A percentile compares a stretch with the other conserved stretches of the same genome.
Conservation (phyloP, 2,888 invertebrate species). For the Melikaiella ostensackeni region DNA sequence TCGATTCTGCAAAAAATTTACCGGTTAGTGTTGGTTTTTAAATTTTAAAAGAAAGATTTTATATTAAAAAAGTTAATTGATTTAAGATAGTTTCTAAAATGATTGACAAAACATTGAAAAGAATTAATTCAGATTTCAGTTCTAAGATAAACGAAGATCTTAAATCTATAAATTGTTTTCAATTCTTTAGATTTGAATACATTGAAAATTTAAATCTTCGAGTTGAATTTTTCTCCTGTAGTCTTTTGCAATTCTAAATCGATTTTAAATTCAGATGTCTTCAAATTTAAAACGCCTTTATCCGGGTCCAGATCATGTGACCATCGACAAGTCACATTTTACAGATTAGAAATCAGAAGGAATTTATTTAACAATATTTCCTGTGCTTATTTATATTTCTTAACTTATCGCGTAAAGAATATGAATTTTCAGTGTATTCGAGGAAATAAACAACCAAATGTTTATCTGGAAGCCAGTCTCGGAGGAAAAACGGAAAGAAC, state of each 20-base stretch:
- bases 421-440: slow-evolving; percentile 65
- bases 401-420: no score
- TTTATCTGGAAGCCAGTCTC: slow-evolving; percentile 88
- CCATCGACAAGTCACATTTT: no score
- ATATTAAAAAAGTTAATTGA: not conserved
- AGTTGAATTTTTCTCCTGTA: not conserved
- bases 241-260: not conserved
- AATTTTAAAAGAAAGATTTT: slow-evolving; percentile 9
- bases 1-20: slow-evolving; percentile 94
- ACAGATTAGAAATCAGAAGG: no score
- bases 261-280: not conserved
- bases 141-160: not conserved
- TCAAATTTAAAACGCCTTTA: not conserved
- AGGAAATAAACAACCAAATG: slow-evolving; percentile 85
- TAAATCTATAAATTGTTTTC: not conserved
- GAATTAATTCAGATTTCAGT: not conserved
- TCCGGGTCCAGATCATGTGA: no score
- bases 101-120: not conserved
- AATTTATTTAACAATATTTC: no score
- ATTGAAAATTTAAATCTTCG: not conserved
- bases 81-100: not conserved
- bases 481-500: slow-evolving; percentile 88
- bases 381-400: no score
- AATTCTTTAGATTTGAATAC: not conserved
- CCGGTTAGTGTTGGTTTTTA: slow-evolving; percentile 83